phyloP scores from a whole-genome alignment of 2,797 vertebrate genomes.

The Diceros bicornis region DNA sequence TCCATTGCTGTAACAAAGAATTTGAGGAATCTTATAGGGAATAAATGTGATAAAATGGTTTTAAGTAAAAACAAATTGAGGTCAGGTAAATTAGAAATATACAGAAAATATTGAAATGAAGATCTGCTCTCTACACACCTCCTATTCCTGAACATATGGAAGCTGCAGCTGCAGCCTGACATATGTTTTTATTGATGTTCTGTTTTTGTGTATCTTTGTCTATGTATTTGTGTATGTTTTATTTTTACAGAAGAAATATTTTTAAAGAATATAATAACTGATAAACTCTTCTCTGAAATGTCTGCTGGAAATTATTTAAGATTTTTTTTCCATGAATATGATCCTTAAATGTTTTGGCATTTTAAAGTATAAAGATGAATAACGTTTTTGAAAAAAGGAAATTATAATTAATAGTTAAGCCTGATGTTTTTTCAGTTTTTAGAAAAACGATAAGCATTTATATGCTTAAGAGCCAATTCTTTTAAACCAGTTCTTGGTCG shows the following conservation, averaged over 20 bases:
- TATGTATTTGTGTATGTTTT: not conserved
- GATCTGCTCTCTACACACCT: not conserved
- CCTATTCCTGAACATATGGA: not conserved
- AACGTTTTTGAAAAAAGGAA: constrained; percentile 46
- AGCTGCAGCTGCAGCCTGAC: not conserved
- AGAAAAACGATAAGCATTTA: not conserved
- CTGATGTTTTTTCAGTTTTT: not conserved
- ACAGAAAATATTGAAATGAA: not conserved
- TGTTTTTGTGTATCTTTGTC: not conserved
- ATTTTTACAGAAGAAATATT: constrained; percentile 16
- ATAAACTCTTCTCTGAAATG: constrained; percentile 36
- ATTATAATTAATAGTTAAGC: not conserved
- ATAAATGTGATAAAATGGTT: constrained; percentile 31
- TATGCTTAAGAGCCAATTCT: constrained; percentile 34
- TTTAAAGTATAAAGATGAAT: constrained; percentile 53
- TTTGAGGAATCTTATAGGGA: not conserved
- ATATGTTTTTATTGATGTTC: not conserved
- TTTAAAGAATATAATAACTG: constrained; percentile 16
- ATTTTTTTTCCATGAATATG: not conserved
- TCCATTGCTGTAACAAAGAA: not conserved
- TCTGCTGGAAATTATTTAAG: constrained; percentile 25
- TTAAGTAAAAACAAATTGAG: constrained; percentile 37
- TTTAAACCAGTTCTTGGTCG: not conserved
- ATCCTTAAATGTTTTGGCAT: constrained; percentile 23
- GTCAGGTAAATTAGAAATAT: constrained; percentile 44